Base-by-base conservation (phyloP, 1,140 invertebrate genomes). In the Drosophila malerkotliana region DNA sequence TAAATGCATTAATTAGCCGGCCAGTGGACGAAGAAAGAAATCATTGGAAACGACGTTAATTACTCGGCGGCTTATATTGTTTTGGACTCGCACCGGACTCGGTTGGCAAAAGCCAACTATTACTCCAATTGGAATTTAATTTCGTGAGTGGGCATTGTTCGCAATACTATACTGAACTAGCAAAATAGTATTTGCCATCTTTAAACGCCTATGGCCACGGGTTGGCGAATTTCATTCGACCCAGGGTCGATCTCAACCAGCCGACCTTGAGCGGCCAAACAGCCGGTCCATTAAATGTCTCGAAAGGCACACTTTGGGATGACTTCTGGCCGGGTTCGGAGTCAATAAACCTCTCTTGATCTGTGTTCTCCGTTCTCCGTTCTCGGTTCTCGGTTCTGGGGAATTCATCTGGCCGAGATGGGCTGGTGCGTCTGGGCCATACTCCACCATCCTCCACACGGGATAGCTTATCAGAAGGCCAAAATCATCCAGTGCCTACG, bases 111-210 rank as follows among this genome's bases (percentile, higher is more conserved):
- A 57, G 72, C 48, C 45, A 53, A 57, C 60, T 26, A 85, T 82
- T 87, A 77, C 78, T 77, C 72, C 81, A 87, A 87, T 78, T 82
- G 74, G 54, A 76, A 78, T 69, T 75, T 77, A 59, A 84, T 81
- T 77, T 80, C 48, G 72, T 41, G 59, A 57, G 62, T 57, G 51
- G 52, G 60, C 59, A 58, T 83, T 79, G 58, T 79, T 58, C 34
- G 39, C 53, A 53, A 21, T 52, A 44, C 41, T 7, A 44, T 4
- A 12, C 34, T 37, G n/a, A n/a, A 12, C 34, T 37, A 37, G 3
- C 34, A 3, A 37, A 37, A 37, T 21, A 49, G 30, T 64, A 66
- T 64, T 64, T 64, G 47, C 63, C 60, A 67, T 61, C 34, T 48
- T 39, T 32, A 34, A 39, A 49, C 26, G 53, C 45, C 48, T 53